Percentiles rank a stretch among this genome's conserved stretches.
These are phyloP conservation scores for Sphaerolaimus hirsutus DNA, from an alignment of 2,888 invertebrate genomes.

Conservation along the genomic window DNA sequence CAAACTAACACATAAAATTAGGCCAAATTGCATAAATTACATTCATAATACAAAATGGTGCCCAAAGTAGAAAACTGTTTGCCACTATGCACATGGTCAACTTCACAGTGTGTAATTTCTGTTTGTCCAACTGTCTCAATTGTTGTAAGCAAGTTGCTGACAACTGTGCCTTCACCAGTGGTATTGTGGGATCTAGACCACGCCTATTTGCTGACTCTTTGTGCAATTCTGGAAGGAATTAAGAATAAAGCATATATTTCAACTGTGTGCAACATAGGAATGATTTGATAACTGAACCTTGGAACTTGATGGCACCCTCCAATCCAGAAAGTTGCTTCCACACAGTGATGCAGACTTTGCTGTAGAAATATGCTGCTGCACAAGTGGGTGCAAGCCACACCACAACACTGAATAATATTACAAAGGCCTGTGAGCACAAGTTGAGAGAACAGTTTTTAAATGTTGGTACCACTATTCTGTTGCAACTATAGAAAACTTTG, in stretches of 20 bases:
- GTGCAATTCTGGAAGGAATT: background rate
- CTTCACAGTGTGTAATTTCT: slow-evolving; percentile 29
- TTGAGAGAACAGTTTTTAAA: too few species aligned
- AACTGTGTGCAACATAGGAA: background rate
- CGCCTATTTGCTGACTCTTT: background rate
- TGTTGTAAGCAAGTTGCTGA: slow-evolving; percentile 4
- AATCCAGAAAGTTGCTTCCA: background rate
- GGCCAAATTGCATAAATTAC: slow-evolving; percentile 24
- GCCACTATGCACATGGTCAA: slow-evolving; percentile 32
- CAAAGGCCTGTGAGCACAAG: too few species aligned
- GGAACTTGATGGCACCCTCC: background rate
- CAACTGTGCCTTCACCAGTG: background rate
- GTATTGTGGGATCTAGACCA: background rate
- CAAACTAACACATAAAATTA: slow-evolving; percentile 28
- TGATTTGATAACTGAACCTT: too few species aligned
- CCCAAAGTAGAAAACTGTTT: slow-evolving; percentile 43
- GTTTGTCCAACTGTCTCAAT: slow-evolving; percentile 7
- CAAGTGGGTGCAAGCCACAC: slow-evolving; percentile 31
- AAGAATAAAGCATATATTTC: background rate
- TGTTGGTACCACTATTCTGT: too few species aligned
- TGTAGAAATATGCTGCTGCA: slow-evolving; percentile 28
- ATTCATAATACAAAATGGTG: slow-evolving; percentile 35
- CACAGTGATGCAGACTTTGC: slow-evolving; percentile 16
- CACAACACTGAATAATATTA: slow-evolving; percentile 25
- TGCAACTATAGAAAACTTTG: too few species aligned